These are phyloP conservation scores for Furnarius figulus DNA, from an alignment of 2,113 vertebrate species.

Conservation along the genomic window DNA sequence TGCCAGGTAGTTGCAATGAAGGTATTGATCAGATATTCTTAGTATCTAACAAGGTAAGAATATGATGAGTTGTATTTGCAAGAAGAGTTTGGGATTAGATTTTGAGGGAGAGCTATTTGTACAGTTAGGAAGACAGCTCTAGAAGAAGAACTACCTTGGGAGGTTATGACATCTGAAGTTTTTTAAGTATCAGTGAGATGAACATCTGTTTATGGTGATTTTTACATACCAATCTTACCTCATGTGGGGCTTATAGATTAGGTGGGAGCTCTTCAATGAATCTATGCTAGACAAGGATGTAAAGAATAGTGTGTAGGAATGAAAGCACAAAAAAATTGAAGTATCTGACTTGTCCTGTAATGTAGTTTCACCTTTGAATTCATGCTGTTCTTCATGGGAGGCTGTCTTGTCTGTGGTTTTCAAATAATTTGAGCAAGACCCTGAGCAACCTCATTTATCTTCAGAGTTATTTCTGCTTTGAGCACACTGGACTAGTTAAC, in stretches of 20 bases:
- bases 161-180: background rate
- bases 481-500: background rate
- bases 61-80: background rate
- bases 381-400: background rate
- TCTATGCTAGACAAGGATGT: background rate
- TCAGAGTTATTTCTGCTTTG: background rate
- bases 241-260: background rate
- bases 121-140: background rate
- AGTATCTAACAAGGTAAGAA: background rate
- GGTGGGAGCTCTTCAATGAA: background rate
- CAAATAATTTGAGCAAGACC: background rate
- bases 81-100: background rate
- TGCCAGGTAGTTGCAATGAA: background rate
- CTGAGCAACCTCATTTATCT: background rate
- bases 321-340: background rate
- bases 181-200: background rate
- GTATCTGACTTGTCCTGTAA: background rate
- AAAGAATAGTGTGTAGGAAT: background rate
- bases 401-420: background rate
- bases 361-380: background rate
- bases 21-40: background rate
- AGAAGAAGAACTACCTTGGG: background rate
- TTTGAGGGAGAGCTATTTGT: background rate
- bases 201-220: background rate
- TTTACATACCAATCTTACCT: background rate